phyloP scores from a whole-genome alignment of 2,888 invertebrate genomes.

The Drosophila meridiana region DNA sequence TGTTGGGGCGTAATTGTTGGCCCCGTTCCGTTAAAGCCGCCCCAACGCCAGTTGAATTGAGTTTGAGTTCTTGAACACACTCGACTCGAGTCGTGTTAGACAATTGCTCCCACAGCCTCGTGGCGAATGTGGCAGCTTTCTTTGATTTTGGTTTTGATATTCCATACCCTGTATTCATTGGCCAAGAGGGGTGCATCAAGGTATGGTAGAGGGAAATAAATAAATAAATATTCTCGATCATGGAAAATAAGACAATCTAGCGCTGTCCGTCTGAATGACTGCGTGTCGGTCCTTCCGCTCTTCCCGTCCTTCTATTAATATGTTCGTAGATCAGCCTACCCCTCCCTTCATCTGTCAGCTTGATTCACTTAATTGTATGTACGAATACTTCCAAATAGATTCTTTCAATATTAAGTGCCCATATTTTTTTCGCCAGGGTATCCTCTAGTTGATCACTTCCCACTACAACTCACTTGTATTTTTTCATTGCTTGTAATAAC shows the following conservation, averaged over 20 bases:
- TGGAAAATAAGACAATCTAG: no score
- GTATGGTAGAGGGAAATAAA: no score
- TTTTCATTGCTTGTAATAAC: constrained; percentile 46
- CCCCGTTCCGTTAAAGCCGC: constrained; percentile 50
- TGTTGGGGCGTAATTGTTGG: constrained; percentile 79
- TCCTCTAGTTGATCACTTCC: not conserved
- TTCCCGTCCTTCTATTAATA: not conserved
- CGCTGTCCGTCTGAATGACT: not conserved
- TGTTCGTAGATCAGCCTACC: not conserved
- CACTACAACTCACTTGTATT: not conserved
- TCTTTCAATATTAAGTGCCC: not conserved
- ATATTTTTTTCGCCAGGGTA: not conserved
- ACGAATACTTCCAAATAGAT: not conserved
- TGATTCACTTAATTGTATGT: no score
- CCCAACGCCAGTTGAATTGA: constrained; percentile 5
- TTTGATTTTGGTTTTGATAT: constrained; percentile 47
- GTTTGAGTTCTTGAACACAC: constrained; percentile 62
- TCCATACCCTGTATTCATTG: not conserved
- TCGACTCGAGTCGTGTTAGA: constrained; percentile 56
- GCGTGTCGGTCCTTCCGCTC: not conserved
- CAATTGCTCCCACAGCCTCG: constrained; percentile 77
- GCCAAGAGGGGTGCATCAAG: no score
- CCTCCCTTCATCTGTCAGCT: not conserved
- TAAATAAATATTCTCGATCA: no score
- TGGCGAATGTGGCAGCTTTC: constrained; percentile 55